Percentiles rank a stretch among this genome's conserved stretches.
phyloP scores from a whole-genome alignment of 2,797 vertebrate genomes.

The Euphonia xanthogaster region DNA sequence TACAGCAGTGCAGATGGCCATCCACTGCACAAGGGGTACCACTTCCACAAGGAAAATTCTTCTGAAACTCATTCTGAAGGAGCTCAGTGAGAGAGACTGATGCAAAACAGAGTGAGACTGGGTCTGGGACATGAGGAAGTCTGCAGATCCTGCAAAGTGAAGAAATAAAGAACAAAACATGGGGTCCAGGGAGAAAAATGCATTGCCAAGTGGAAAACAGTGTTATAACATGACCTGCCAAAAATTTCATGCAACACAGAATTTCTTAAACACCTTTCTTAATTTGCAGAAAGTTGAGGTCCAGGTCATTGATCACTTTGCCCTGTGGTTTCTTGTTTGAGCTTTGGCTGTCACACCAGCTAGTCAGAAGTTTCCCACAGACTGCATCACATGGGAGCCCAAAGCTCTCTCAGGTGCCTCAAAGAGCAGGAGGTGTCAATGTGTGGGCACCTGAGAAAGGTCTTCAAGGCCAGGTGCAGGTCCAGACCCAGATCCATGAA shows the following conservation, averaged over 20 bases:
- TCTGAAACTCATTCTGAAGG: neutral
- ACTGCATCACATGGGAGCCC: rapidly evolving
- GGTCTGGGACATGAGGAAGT: neutral
- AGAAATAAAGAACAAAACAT: neutral
- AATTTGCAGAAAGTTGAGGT: neutral
- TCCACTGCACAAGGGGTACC: neutral
- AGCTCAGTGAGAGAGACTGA: neutral
- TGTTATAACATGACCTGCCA: neutral
- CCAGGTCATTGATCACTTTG: neutral
- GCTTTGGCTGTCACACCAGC: neutral
- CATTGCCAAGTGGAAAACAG: neutral
- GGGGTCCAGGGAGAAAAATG: neutral
- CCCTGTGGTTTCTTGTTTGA: neutral
- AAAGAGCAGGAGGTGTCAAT: neutral
- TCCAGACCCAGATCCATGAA: neutral
- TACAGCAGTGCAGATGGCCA: neutral
- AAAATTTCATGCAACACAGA: neutral
- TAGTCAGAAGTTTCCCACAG: neutral
- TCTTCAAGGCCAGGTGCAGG: neutral
- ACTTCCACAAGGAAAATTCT: neutral
- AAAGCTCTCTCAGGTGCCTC: neutral
- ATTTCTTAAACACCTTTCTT: neutral
- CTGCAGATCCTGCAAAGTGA: neutral
- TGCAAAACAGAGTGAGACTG: neutral
- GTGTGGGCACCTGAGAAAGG: neutral